A percentile compares a stretch with the other conserved stretches of the same genome.
Evolutionary conservation across 2,797 vertebrate genomes (phyloP).

Genomic region (Paratrypauchen microcephalus): DNA sequence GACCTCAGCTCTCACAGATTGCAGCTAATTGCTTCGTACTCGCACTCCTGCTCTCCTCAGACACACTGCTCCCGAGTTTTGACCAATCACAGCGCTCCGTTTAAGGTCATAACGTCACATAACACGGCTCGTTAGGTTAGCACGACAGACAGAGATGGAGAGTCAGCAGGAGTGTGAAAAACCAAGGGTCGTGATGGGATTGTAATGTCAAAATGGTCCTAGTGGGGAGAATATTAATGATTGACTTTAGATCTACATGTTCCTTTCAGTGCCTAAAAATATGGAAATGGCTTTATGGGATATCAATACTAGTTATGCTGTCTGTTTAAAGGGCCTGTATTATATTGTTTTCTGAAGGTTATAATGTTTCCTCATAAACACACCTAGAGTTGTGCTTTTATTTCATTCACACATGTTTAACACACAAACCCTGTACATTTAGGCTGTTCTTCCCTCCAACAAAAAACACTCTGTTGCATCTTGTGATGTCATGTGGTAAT

Average conservation of each 20-base stretch:
- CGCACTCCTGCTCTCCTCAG: conserved; percentile 39
- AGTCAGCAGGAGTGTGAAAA: neutral
- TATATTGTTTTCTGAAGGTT: too few relatives aligned
- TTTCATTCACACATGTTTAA: too few relatives aligned
- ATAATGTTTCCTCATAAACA: too few relatives aligned
- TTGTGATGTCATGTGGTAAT: too few relatives aligned
- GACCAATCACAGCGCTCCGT: conserved; percentile 30
- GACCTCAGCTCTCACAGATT: conserved; percentile 57
- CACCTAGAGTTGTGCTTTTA: too few relatives aligned
- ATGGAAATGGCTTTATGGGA: neutral
- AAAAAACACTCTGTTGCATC: too few relatives aligned
- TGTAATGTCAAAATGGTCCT: conserved; percentile 18
- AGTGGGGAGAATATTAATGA: neutral
- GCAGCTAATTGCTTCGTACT: conserved; percentile 64
- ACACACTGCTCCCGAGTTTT: conserved; percentile 47
- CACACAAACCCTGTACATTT: too few relatives aligned
- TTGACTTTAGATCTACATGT: neutral
- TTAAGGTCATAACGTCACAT: conserved; percentile 52
- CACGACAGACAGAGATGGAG: conserved; percentile 13
- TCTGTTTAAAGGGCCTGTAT: too few relatives aligned
- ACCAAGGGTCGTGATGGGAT: neutral
- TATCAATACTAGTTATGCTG: neutral
- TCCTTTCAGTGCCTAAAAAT: neutral
- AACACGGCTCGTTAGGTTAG: conserved; percentile 40
- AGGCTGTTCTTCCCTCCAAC: too few relatives aligned